Conservation (phyloP, 2,797 vertebrate species). For the Arrhamphus sclerolepis region DNA sequence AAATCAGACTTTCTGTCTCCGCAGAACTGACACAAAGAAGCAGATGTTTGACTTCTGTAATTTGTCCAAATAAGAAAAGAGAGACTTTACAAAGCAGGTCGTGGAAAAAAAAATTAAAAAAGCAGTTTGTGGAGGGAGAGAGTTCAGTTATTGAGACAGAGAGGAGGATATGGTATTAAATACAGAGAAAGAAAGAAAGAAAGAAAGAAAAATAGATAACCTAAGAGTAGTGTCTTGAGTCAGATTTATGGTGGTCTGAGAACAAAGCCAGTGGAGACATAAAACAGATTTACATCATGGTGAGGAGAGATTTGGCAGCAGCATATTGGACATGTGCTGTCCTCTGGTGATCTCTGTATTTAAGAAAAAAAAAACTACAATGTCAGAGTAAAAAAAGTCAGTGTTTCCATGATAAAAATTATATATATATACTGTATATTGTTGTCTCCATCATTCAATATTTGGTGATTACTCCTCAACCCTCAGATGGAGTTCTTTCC, state of each 20-base stretch:
- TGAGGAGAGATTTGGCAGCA: conserved; percentile 62
- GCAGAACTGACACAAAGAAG: too few species aligned
- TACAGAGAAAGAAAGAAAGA: conserved; percentile 28
- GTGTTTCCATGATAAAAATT: too few species aligned
- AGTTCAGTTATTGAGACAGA: not conserved
- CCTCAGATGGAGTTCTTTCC: conserved; percentile 1
- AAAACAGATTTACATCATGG: conserved; percentile 70
- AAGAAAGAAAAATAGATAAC: conserved; percentile 27
- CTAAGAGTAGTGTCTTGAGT: conserved; percentile 63
- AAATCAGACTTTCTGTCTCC: too few species aligned
- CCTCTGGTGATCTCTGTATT: conserved; percentile 54
- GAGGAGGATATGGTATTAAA: too few species aligned
- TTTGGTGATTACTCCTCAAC: not conserved
- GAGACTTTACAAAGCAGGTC: too few species aligned
- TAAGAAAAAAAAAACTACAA: conserved; percentile 1
- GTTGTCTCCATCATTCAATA: not conserved
- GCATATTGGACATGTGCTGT: conserved; percentile 30
- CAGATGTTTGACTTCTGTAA: not conserved
- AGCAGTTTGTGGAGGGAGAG: not conserved
- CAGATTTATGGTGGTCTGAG: conserved; percentile 75
- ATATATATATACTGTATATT: too few species aligned
- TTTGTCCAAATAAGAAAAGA: not conserved
- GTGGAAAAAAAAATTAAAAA: conserved; percentile 1
- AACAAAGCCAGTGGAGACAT: conserved; percentile 63
- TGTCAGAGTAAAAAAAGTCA: conserved; percentile 12